A percentile compares a stretch with the other conserved stretches of the same genome.
Evolutionary conservation across 2,797 vertebrate genomes (phyloP).

Genomic region (Champsocephalus gunnari): DNA sequence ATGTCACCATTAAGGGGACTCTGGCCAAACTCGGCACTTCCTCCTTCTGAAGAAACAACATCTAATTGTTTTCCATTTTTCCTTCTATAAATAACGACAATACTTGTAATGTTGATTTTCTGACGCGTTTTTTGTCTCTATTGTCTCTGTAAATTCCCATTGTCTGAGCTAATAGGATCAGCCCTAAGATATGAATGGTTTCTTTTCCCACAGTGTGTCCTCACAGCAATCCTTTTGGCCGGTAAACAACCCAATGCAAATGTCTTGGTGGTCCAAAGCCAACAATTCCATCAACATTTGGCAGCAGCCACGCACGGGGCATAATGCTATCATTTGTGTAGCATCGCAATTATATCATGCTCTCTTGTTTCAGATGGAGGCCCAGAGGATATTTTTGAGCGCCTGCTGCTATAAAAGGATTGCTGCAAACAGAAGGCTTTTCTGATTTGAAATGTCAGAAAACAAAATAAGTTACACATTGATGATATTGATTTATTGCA

Average conservation of each 20-base stretch:
- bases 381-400: constrained; percentile 32
- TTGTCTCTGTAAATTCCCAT: constrained; percentile 39
- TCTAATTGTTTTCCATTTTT: constrained; percentile 6
- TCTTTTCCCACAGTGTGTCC: constrained; percentile 46
- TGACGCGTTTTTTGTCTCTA: not conserved
- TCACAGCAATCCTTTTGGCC: constrained; percentile 58
- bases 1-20: constrained; percentile 50
- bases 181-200: constrained; percentile 31
- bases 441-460: not conserved
- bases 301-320: constrained; percentile 55
- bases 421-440: not conserved
- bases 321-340: constrained; percentile 78
- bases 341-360: constrained; percentile 75
- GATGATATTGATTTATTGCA: not conserved
- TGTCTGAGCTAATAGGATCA: constrained; percentile 63
- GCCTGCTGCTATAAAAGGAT: constrained; percentile 3
- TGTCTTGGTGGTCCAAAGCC: constrained; percentile 66
- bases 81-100: not conserved
- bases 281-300: constrained; percentile 83
- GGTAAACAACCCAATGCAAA: constrained; percentile 81
- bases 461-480: not conserved
- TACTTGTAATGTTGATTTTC: constrained; percentile 1
- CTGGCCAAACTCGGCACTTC: constrained; percentile 25
- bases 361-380: constrained; percentile 52
- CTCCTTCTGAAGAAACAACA: constrained; percentile 12